Base-by-base conservation (phyloP, 2,888 invertebrate genomes). In the Orchestes rusci region DNA sequence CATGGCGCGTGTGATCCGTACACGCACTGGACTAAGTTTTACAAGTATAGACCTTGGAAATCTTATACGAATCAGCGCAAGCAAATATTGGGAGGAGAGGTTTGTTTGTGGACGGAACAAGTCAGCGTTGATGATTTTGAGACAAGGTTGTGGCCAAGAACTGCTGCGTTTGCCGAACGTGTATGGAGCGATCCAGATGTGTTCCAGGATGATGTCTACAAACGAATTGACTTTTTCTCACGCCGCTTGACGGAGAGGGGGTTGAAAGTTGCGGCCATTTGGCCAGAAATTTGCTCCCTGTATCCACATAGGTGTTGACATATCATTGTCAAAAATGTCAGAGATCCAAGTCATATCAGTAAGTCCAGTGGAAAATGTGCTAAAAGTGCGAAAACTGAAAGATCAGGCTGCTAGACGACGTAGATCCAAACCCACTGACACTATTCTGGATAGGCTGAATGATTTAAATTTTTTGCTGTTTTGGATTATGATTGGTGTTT, bases 1-100 rank as follows among this genome's bases (percentile, higher is more conserved):
- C 81, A 82, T 56, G 85, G 84, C 1, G 83, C 84, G 56, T 89
- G 89, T 63, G 82, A 85, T 4, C 87, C 88, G 10, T 89, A 87
- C 65, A 80, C 82, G 37, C 81, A 83, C 35, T 89, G 89, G 89
- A 85, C 86, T 64, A 82, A 80, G 55, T 77, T 87, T 38, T 89
- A 89, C 67, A 81, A 80, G 63, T 86, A 87, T 64, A 72, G 81
- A 50, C 87, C 86, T 1, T 82, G 84, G 81, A 64, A 64, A 61
- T 70, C 72, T 43, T 67, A 66, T 12, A 1, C 18, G 1, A 64
- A 65, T 60, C 62, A 65, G 29, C 53, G 66, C 32, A 35, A 53
- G 2, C 53, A 57, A 47, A 64, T 77, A 16, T 67, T 80, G 37
- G 89, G 89, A 1, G 88, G 84, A 3, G 85, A 86, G 61, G 85